Percentiles rank a stretch among this genome's conserved stretches.
Evolutionary conservation across 2,888 invertebrate species (phyloP).

Genomic region (Ferdinandea cuprea): DNA sequence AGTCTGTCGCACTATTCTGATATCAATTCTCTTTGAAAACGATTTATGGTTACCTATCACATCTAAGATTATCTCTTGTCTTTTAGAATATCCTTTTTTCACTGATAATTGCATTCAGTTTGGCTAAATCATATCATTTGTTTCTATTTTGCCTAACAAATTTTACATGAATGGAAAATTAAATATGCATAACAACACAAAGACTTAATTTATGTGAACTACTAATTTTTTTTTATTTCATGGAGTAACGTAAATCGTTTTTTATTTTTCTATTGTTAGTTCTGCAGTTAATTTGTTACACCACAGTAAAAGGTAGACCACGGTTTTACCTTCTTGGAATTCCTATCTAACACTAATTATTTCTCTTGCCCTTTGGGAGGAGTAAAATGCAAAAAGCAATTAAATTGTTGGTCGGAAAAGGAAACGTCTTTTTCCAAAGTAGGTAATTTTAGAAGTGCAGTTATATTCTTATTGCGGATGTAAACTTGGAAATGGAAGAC

Average conservation of each 20-base stretch:
- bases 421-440: constrained; percentile 8
- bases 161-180: too few species aligned
- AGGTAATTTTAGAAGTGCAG: constrained; percentile 7
- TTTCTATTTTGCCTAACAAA: too few species aligned
- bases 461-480: background rate
- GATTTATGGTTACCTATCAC: too few species aligned
- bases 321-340: constrained; percentile 4
- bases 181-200: too few species aligned
- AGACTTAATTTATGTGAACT: background rate
- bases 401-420: constrained; percentile 20
- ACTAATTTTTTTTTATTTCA: background rate
- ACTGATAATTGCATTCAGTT: too few species aligned
- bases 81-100: too few species aligned
- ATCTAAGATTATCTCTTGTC: too few species aligned
- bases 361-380: background rate
- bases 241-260: constrained; percentile 3
- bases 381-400: constrained; percentile 37
- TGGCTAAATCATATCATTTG: too few species aligned
- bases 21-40: too few species aligned
- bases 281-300: constrained; percentile 28
- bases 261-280: constrained; percentile 1
- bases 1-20: too few species aligned
- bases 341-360: constrained; percentile 12
- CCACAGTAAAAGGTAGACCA: background rate
- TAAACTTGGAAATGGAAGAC: background rate